phyloP scores from a whole-genome alignment of 2,888 invertebrate genomes.

The Caenorhabditis imperialis region DNA sequence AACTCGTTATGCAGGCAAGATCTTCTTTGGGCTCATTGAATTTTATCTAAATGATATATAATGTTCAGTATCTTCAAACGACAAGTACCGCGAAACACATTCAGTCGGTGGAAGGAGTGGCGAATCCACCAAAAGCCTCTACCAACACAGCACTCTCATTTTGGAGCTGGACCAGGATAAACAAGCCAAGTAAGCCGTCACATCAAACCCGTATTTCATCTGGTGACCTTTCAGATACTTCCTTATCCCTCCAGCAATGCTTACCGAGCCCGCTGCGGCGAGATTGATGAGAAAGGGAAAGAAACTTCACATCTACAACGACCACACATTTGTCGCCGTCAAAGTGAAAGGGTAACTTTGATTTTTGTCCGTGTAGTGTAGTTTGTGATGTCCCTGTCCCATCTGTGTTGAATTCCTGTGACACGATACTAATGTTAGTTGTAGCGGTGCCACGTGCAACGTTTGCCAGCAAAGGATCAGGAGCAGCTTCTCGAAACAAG shows the following conservation, averaged over 20 bases:
- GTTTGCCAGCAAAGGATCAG: slow-evolving; percentile 74
- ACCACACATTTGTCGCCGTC: slow-evolving; percentile 78
- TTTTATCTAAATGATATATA: background rate
- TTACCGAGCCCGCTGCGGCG: slow-evolving; percentile 67
- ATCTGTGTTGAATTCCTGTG: slow-evolving; percentile 24
- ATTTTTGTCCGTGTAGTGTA: background rate
- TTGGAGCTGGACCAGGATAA: slow-evolving; percentile 69
- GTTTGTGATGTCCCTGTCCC: slow-evolving; percentile 7
- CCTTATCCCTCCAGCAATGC: slow-evolving; percentile 74
- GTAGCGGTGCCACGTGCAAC: slow-evolving; percentile 75
- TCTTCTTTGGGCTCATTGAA: background rate
- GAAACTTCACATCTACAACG: slow-evolving; percentile 78
- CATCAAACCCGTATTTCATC: background rate
- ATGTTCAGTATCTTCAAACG: slow-evolving; percentile 32
- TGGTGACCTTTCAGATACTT: slow-evolving; percentile 68
- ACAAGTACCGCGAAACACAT: slow-evolving; percentile 62
- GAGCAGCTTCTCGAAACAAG: slow-evolving; percentile 77
- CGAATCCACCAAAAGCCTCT: slow-evolving; percentile 69
- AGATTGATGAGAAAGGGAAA: slow-evolving; percentile 75
- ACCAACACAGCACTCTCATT: slow-evolving; percentile 71
- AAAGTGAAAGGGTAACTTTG: slow-evolving; percentile 73
- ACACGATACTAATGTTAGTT: slow-evolving; percentile 59
- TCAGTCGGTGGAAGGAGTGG: slow-evolving; percentile 69
- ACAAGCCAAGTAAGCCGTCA: slow-evolving; percentile 62
- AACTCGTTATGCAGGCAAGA: slow-evolving; percentile 64